Conservation (phyloP, 2,797 vertebrate genomes). For the Sebastes jordani region DNA sequence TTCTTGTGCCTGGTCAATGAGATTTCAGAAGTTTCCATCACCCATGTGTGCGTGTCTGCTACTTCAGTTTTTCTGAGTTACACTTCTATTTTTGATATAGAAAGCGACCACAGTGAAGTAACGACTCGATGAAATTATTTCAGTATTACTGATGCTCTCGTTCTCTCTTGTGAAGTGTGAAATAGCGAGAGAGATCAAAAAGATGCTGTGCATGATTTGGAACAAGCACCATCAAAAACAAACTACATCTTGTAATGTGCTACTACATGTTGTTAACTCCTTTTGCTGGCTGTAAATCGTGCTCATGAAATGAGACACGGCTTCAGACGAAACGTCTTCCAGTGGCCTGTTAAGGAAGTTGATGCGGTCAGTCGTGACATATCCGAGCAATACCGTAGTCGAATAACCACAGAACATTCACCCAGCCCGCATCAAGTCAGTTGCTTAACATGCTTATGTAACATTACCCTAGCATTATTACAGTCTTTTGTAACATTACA, state of each 20-base stretch:
- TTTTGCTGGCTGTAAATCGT: neutral
- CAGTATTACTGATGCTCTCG: neutral
- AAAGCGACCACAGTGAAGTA: neutral
- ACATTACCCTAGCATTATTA: conserved; percentile 28
- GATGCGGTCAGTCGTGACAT: neutral
- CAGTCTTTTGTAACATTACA: conserved; percentile 18
- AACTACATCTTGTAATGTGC: too few relatives aligned
- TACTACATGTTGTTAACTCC: neutral
- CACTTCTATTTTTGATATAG: neutral
- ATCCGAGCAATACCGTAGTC: neutral
- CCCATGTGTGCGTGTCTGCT: neutral
- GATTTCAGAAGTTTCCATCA: neutral
- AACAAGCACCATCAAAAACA: neutral
- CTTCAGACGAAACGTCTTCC: neutral
- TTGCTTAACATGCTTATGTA: conserved; percentile 61
- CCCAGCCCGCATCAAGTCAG: conserved; percentile 35
- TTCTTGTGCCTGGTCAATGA: neutral
- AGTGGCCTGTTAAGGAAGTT: neutral
- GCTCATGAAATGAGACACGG: neutral
- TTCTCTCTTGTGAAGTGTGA: neutral
- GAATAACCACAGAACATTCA: conserved; percentile 20
- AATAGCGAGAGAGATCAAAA: neutral
- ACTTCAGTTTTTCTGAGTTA: neutral
- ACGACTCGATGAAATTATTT: neutral
- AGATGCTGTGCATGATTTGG: neutral